Base-by-base conservation (phyloP, 2,888 invertebrate genomes). In the Craniophora ligustri region DNA sequence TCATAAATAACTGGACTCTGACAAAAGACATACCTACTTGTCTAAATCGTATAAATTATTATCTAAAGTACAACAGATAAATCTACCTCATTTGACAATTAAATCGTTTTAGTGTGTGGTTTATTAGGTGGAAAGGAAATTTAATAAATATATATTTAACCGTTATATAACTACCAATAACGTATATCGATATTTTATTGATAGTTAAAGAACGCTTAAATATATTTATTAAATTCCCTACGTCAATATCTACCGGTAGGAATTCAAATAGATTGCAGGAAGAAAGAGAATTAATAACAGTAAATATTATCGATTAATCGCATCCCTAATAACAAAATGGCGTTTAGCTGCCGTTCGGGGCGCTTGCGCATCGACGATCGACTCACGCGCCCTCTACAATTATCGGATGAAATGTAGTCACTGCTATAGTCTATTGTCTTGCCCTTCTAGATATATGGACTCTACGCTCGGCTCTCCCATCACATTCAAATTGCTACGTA, bases 391-490 rank as follows among this genome's bases (percentile, higher is more conserved):
- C 79, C 86, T 82, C 81, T 82, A 79, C 86, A 88, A 88, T 88
- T 87, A 88, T 79, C 75, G 78, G 78, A 85, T 88, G 84, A 88
- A 87, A 85, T 88, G 86, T 86, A 79, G 82, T 78, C 79, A 75
- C 78, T 72, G 76, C 73, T 69, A 79, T 79, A 78, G 74, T 76
- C 85, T 85, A 85, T 85, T 87, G 83, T 84, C 76, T 82, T 76
- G 76, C 77, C 75, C 72, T 74, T 72, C 72, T 71, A 75, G 70
- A 70, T 71, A 72, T 75, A 79, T 73, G 72, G 75, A 72, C 72
- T 75, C 67, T 44, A 71, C 67, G 63, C 65, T 66, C 53, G 48
- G 44, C 49, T 72, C 67, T 70, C 72, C 61, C 64, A 68, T 59
- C 66, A 67, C 61, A 69, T 72, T 72, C 58, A 67, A 76, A 72